Base-by-base conservation (phyloP, 2,888 invertebrate genomes). In the Troides helena region DNA sequence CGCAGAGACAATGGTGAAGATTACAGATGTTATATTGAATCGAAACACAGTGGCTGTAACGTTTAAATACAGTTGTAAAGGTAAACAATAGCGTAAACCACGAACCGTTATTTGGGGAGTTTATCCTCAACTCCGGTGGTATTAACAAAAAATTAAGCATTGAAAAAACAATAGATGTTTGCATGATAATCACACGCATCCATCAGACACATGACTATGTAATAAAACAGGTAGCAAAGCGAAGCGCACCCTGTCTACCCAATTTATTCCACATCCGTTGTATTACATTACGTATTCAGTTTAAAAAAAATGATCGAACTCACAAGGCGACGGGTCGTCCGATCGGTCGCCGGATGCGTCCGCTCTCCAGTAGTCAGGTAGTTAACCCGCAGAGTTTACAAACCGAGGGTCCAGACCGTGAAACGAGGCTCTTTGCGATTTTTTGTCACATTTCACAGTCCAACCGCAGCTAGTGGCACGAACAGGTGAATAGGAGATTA, bases 381-480 rank as follows among this genome's bases (percentile, higher is more conserved):
- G 90, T 85, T 78, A 80, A 80, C 85, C 90, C 90, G 79, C 88
- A 88, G 89, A 89, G 89, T 90, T 89, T 90, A 90, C 90, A 85
- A 88, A 89, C 86, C 81, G 74, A 77, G 79, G 77, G 81, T 83
- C 85, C 85, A 76, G 81, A 78, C 77, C 73, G 72, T 77, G 87
- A 86, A 86, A 86, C 82, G 81, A 78, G 76, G 81, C 80, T 84
- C 88, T 88, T 90, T 90, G 90, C 91, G 86, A 89, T 90, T 92
- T 91, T 91, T 92, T 92, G 88, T 90, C 90, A 90, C 90, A 91
- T 91, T 92, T 89, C 90, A 92, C 88, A 87, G 90, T 86, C 82
- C 78, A 82, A 87, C 88, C 87, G 82, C 89, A 86, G 82, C 82
- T 81, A 83, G 86, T 87, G 85, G 85, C 82, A 76, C 79, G 81